phyloP scores from a whole-genome alignment of 2,113 vertebrate species.

The Rhinoderma darwinii region DNA sequence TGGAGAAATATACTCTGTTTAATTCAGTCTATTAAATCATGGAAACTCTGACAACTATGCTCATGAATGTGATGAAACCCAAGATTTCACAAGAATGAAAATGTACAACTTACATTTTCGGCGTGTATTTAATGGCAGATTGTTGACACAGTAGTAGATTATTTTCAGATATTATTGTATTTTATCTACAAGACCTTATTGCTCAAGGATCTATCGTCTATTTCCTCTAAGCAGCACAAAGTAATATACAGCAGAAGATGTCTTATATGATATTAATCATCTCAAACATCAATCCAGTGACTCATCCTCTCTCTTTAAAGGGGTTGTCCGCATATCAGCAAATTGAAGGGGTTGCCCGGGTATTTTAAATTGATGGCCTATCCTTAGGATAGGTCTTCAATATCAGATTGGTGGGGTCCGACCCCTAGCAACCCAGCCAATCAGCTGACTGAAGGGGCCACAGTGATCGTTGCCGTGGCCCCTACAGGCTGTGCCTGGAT shows the following conservation, averaged over 20 bases:
- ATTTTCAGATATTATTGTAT: neutral
- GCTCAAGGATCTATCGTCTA: neutral
- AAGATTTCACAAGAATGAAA: neutral
- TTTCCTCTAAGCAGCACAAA: too few species aligned
- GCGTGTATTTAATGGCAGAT: neutral
- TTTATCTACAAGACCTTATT: neutral
- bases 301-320: too few species aligned
- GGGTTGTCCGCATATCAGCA: too few species aligned
- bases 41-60: neutral
- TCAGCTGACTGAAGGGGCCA: too few species aligned
- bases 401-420: too few species aligned
- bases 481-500: too few species aligned
- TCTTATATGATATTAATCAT: neutral
- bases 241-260: neutral
- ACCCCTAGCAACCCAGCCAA: too few species aligned
- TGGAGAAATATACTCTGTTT: neutral
- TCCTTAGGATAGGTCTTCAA: too few species aligned
- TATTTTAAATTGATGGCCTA: too few species aligned
- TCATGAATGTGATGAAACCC: neutral
- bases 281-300: neutral
- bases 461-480: too few species aligned
- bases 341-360: too few species aligned
- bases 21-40: neutral
- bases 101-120: neutral
- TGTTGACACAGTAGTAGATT: neutral